A percentile compares a stretch with the other conserved stretches of the same genome.
These are phyloP conservation scores for Metopolophium dirhodum DNA, from an alignment of 1,140 invertebrate species.

Conservation along the genomic window DNA sequence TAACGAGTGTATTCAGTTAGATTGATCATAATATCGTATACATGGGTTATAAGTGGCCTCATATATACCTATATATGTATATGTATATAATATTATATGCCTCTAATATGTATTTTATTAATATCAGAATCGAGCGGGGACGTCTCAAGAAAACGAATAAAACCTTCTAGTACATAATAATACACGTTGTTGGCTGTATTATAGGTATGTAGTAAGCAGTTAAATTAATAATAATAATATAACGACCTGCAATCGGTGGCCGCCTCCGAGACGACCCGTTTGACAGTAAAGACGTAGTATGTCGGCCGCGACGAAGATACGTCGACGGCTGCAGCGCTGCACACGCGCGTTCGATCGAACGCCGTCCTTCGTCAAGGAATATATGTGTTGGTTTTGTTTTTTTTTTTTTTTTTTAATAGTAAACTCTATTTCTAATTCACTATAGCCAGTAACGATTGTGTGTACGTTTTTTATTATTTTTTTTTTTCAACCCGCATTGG, in stretches of 20 bases:
- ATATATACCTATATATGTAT: too few species aligned
- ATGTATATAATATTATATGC: not conserved
- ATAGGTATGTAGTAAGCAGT: not conserved
- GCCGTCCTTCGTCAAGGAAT: not conserved
- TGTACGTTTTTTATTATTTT: too few species aligned
- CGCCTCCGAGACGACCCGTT: not conserved
- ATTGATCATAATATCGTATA: too few species aligned
- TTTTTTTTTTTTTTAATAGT: not conserved
- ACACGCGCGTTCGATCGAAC: not conserved
- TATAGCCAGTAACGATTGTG: too few species aligned
- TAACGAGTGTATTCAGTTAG: too few species aligned
- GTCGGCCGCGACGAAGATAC: not conserved
- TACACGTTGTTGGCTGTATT: not conserved
- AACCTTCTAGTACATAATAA: not conserved
- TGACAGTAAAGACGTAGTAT: not conserved
- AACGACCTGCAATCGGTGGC: not conserved
- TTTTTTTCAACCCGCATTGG: not conserved
- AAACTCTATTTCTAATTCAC: not conserved
- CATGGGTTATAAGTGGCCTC: too few species aligned
- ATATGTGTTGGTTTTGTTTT: too few species aligned
- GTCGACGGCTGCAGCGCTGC: not conserved
- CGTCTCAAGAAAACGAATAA: not conserved
- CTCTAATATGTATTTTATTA: too few species aligned
- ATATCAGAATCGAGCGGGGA: not conserved
- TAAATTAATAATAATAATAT: slow-evolving; percentile 4